Evolutionary conservation across 1,140 invertebrate genomes (phyloP).

Genomic region (Polypedilum vanderplanki): DNA sequence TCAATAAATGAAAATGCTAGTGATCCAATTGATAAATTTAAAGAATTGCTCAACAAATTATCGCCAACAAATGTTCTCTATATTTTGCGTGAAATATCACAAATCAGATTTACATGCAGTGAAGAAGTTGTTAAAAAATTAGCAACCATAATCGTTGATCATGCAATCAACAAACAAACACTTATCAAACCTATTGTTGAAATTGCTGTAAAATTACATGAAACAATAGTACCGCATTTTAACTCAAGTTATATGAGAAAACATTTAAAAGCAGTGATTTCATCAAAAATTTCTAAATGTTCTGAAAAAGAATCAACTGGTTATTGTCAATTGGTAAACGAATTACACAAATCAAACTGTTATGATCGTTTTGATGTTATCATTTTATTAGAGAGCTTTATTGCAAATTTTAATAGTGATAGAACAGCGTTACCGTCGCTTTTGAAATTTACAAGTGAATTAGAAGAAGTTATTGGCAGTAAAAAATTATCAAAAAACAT

Average conservation of each 20-base stretch:
- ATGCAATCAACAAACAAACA: background rate
- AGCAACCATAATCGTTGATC: background rate
- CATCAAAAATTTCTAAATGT: background rate
- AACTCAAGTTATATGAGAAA: background rate
- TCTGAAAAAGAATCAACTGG: background rate
- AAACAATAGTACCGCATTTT: background rate
- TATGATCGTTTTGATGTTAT: constrained; percentile 3
- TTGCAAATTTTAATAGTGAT: background rate
- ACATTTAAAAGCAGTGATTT: background rate
- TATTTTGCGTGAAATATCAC: background rate
- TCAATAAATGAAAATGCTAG: background rate
- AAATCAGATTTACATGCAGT: background rate
- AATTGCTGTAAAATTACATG: background rate
- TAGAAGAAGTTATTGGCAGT: background rate
- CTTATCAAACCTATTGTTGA: background rate
- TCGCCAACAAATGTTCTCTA: background rate
- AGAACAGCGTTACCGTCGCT: background rate
- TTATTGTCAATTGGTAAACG: background rate
- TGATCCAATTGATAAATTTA: background rate
- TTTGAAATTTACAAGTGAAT: background rate
- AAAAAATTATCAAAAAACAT: constrained; percentile 2
- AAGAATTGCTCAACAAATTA: background rate
- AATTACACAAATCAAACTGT: background rate
- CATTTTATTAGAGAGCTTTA: background rate
- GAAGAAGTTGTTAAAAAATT: background rate